Percentiles rank a stretch among this genome's conserved stretches.
phyloP scores from a whole-genome alignment of 2,797 vertebrate species.

The Pantherophis alleghaniensis region DNA sequence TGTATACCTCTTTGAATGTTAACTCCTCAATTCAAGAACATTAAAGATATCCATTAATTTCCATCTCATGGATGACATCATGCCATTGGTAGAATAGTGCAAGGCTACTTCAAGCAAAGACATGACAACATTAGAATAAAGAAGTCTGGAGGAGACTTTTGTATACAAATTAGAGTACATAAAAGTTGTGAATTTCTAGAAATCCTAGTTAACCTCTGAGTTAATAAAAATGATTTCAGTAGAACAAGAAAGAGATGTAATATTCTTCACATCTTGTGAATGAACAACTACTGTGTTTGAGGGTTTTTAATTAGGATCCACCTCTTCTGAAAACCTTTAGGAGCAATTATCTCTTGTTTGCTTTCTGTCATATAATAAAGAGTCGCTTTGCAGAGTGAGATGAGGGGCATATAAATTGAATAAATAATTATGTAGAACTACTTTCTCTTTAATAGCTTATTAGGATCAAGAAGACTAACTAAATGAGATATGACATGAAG shows the following conservation, averaged over 20 bases:
- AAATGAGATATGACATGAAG: background rate
- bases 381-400: background rate
- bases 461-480: background rate
- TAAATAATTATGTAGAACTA: background rate
- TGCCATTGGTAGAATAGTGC: background rate
- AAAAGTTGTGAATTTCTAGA: constrained; percentile 20
- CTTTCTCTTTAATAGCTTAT: background rate
- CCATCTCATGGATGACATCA: background rate
- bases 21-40: background rate
- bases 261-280: background rate
- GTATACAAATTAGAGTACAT: background rate
- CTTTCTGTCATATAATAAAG: background rate
- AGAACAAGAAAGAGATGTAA: background rate
- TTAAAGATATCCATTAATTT: background rate
- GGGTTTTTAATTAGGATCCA: background rate
- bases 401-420: background rate
- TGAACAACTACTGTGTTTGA: background rate
- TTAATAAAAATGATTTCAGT: constrained; percentile 7
- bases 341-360: background rate
- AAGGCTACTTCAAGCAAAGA: background rate
- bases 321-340: background rate
- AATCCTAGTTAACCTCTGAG: constrained; percentile 42
- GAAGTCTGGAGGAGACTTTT: background rate
- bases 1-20: background rate
- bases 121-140: fast-evolving